Evolutionary conservation across 2,113 vertebrate genomes (phyloP).

Genomic region (Procavia capensis): DNA sequence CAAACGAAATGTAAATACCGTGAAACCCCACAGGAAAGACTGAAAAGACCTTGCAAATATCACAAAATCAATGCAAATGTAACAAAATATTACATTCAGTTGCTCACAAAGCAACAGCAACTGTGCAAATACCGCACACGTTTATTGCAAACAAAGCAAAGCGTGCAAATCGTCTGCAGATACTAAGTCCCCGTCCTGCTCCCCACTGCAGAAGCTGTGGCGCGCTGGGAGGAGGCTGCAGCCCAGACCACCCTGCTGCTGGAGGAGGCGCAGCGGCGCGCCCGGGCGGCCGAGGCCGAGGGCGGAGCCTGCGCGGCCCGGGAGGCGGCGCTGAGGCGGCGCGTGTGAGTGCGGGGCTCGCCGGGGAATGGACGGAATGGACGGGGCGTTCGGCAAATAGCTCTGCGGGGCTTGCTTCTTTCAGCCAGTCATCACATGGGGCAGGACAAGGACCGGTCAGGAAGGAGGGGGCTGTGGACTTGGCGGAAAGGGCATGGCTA

Average conservation of each 20-base stretch:
- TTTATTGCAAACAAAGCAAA: conserved; percentile 82
- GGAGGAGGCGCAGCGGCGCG: conserved; percentile 11
- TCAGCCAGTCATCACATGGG: background rate
- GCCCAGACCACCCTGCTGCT: background rate
- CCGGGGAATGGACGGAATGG: rapidly evolving
- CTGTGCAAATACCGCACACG: conserved; percentile 80
- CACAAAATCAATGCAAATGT: background rate
- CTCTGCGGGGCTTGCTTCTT: background rate
- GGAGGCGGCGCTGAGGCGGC: conserved; percentile 67
- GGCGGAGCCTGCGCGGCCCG: conserved; percentile 70
- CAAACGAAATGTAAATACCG: background rate
- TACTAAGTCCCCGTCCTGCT: background rate
- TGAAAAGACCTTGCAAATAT: background rate
- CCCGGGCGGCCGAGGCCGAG: background rate
- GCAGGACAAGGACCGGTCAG: rapidly evolving
- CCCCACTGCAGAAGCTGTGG: conserved; percentile 19
- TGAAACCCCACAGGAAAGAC: too few relatives aligned
- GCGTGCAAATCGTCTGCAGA: conserved; percentile 8
- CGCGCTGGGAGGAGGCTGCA: conserved; percentile 82
- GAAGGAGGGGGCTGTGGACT: rapidly evolving
- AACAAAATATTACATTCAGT: conserved; percentile 81
- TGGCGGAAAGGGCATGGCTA: background rate
- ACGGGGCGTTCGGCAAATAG: background rate
- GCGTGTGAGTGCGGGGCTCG: background rate
- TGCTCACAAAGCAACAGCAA: conserved; percentile 82